Conservation (phyloP, 2,888 invertebrate genomes). For the Cephus spinipes region DNA sequence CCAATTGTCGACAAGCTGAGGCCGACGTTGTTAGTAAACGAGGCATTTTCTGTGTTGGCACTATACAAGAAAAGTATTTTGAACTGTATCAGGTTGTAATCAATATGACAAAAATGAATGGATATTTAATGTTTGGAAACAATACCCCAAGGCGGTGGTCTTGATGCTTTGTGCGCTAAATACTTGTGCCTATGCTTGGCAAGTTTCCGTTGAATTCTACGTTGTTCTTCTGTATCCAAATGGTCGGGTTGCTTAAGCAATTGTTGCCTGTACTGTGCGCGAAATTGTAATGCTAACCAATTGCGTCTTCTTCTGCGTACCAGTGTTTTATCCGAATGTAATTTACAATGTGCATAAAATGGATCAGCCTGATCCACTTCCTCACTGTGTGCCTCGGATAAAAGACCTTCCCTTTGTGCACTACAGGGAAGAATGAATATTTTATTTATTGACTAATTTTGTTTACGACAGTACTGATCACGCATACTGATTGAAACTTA, state of each 20-base stretch:
- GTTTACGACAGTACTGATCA: not conserved
- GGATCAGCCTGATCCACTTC: conserved; percentile 95
- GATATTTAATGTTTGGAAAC: conserved; percentile 14
- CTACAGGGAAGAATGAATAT: conserved; percentile 65
- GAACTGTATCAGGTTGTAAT: not conserved
- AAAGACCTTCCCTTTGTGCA: conserved; percentile 91
- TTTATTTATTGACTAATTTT: not conserved
- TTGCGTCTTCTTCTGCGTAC: conserved; percentile 85
- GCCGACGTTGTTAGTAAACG: conserved; percentile 90
- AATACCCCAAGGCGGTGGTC: conserved; percentile 88
- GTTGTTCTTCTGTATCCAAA: conserved; percentile 76
- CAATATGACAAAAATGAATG: conserved; percentile 1
- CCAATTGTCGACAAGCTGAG: conserved; percentile 84
- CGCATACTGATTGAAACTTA: conserved; percentile 52
- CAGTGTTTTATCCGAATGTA: conserved; percentile 92
- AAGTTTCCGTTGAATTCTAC: conserved; percentile 84
- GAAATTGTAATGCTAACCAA: conserved; percentile 87
- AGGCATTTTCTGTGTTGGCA: conserved; percentile 95
- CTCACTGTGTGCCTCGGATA: conserved; percentile 92
- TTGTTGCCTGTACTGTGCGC: conserved; percentile 77
- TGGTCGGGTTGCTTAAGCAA: conserved; percentile 73
- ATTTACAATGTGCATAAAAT: conserved; percentile 95
- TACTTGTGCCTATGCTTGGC: conserved; percentile 88
- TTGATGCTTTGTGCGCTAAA: conserved; percentile 77
- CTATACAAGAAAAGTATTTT: conserved; percentile 66